Percentiles rank a stretch among this genome's conserved stretches.
Conservation (phyloP, 2,888 invertebrate genomes). For the Dasysyrphus tricinctus region DNA sequence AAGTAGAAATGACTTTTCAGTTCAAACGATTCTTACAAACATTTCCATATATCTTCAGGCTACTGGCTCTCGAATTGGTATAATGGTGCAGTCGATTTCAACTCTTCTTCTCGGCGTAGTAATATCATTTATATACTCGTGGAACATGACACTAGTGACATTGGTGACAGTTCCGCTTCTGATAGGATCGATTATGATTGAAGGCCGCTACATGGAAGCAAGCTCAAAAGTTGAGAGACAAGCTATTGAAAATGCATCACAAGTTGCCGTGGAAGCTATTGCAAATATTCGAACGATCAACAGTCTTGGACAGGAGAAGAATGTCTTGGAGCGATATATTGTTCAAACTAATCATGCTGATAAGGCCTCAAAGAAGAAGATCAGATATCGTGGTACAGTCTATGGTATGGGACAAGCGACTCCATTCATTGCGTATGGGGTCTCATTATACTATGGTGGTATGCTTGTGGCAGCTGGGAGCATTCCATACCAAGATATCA, state of each 20-base stretch:
- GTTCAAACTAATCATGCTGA: constrained; percentile 85
- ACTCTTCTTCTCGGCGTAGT: constrained; percentile 87
- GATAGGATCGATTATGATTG: constrained; percentile 87
- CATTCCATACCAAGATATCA: constrained; percentile 87
- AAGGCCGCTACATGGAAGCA: constrained; percentile 86
- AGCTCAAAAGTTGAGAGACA: constrained; percentile 86
- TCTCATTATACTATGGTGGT: constrained; percentile 89
- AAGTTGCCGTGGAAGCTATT: constrained; percentile 90
- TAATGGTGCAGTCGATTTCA: constrained; percentile 87
- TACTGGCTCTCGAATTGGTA: constrained; percentile 88
- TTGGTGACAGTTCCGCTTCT: constrained; percentile 88
- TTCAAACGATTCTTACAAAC: neutral
- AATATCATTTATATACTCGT: constrained; percentile 87
- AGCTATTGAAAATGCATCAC: constrained; percentile 88
- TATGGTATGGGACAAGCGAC: constrained; percentile 89
- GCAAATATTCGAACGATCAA: constrained; percentile 89
- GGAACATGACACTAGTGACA: constrained; percentile 89
- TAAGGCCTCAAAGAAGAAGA: constrained; percentile 84
- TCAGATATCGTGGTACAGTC: constrained; percentile 87
- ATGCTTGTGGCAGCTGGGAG: constrained; percentile 86
- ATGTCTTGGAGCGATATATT: constrained; percentile 86
- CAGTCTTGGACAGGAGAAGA: constrained; percentile 87
- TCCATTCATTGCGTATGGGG: constrained; percentile 89
- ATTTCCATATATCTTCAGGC: constrained; percentile 84
- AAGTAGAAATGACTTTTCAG: constrained; percentile 51